These are phyloP conservation scores for Leucopsar rothschildi DNA, from an alignment of 2,113 vertebrate species.

Conservation along the genomic window DNA sequence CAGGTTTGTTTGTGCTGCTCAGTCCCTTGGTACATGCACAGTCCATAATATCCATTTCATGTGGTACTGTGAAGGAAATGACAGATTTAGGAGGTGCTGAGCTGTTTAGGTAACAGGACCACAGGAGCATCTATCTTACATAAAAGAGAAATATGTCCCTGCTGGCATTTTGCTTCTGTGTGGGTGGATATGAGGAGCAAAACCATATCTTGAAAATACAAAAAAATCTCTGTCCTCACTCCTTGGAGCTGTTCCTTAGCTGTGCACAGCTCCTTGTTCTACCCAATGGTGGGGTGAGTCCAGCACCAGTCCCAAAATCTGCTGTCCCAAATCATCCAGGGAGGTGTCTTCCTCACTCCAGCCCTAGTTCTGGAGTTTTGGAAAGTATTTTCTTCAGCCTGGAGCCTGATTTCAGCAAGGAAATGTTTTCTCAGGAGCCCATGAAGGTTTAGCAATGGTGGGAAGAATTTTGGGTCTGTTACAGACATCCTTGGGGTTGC, in stretches of 20 bases:
- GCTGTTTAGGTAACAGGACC: background rate
- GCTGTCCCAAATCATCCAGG: background rate
- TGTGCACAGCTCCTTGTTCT: background rate
- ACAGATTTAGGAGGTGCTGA: slow-evolving; percentile 26
- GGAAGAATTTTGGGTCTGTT: background rate
- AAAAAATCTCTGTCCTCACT: background rate
- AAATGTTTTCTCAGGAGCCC: background rate
- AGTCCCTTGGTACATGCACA: background rate
- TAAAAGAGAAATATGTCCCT: slow-evolving; percentile 40
- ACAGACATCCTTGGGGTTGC: accelerated
- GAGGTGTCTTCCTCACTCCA: background rate
- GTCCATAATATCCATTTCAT: background rate
- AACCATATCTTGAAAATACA: background rate
- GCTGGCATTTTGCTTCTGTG: slow-evolving; percentile 27
- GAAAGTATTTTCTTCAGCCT: background rate
- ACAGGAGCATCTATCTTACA: slow-evolving; percentile 19
- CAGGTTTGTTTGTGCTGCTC: background rate
- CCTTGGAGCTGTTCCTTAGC: background rate
- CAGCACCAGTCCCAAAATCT: background rate
- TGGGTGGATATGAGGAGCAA: background rate
- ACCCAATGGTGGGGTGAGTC: accelerated
- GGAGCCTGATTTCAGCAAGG: background rate
- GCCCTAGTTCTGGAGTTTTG: accelerated
- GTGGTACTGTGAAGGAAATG: background rate
- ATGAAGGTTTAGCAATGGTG: accelerated